These are phyloP conservation scores for Xestia rhomboidea DNA, from an alignment of 2,888 invertebrate species.

Conservation along the genomic window DNA sequence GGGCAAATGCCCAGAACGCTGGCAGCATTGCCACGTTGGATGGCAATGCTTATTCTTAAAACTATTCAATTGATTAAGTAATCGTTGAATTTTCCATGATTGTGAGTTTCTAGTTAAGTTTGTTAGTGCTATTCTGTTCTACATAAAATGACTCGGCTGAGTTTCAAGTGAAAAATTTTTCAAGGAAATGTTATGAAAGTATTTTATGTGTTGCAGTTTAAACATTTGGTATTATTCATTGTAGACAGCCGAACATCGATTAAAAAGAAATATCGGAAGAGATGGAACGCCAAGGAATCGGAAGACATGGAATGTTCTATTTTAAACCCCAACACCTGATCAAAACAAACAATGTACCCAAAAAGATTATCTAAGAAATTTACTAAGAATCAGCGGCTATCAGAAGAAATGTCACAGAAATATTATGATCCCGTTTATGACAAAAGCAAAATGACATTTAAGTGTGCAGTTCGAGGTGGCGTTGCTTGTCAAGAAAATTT, in stretches of 20 bases:
- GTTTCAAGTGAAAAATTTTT: not conserved
- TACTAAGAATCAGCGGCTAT: not conserved
- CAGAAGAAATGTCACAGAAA: not conserved
- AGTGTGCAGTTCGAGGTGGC: too few species aligned
- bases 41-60: too few species aligned
- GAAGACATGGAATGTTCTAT: not conserved
- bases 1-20: too few species aligned
- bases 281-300: not conserved
- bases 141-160: not conserved
- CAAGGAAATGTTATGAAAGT: not conserved
- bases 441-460: too few species aligned
- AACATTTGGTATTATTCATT: not conserved
- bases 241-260: not conserved
- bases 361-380: not conserved
- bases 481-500: too few species aligned
- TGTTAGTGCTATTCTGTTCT: not conserved
- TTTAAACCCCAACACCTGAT: not conserved
- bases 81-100: not conserved
- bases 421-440: too few species aligned
- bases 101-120: not conserved
- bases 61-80: not conserved
- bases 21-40: too few species aligned
- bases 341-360: not conserved
- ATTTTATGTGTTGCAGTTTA: not conserved
- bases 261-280: conserved; percentile 3